phyloP scores from a whole-genome alignment of 2,113 vertebrate species.

The Phyllopteryx taeniolatus region DNA sequence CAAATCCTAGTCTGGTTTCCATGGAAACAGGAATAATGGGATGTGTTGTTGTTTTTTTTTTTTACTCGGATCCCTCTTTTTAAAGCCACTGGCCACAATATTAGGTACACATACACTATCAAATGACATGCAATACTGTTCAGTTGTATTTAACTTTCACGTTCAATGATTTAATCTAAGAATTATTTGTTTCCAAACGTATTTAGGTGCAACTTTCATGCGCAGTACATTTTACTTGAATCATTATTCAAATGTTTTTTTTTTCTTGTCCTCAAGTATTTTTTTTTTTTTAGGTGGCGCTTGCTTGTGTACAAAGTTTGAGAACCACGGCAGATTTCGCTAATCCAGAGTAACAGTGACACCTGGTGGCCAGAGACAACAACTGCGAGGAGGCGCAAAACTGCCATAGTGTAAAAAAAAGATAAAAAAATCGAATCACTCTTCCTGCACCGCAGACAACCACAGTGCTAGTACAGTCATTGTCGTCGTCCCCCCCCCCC shows the following conservation, averaged over 20 bases:
- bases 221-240: background rate
- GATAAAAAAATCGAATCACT: too few relatives aligned
- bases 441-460: too few relatives aligned
- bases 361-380: background rate
- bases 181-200: background rate
- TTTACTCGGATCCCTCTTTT: background rate
- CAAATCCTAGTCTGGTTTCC: constrained; percentile 22
- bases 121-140: background rate
- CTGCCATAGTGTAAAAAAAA: too few relatives aligned
- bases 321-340: background rate
- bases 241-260: too few relatives aligned
- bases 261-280: background rate
- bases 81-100: background rate
- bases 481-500: too few relatives aligned
- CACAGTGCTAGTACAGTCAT: too few relatives aligned
- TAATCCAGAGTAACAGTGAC: background rate
- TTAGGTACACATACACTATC: background rate
- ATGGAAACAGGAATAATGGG: constrained; percentile 13
- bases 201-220: background rate
- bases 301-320: too few relatives aligned
- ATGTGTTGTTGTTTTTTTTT: background rate
- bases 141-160: background rate
- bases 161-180: background rate
- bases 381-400: background rate
- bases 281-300: background rate